These are phyloP conservation scores for Bungarus multicinctus DNA, from an alignment of 2,113 vertebrate genomes.

Conservation along the genomic window DNA sequence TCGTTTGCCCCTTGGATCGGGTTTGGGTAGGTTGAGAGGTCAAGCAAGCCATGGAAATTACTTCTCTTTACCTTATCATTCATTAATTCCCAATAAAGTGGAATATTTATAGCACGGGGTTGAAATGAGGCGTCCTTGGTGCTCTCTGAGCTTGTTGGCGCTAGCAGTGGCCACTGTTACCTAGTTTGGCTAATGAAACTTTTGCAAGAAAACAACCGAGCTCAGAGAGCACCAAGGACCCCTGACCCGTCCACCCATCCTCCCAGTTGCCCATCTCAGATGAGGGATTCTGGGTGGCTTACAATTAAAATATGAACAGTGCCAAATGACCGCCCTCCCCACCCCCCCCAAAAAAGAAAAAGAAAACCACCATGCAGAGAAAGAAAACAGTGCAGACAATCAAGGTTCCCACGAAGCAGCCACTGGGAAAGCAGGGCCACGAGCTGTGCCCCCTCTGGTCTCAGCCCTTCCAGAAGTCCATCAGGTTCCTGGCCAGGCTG, in stretches of 20 bases:
- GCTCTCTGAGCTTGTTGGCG: neutral
- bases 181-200: neutral
- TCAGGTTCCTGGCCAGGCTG: neutral
- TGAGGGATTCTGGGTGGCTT: neutral
- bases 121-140: neutral
- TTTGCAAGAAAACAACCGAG: neutral
- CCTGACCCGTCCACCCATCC: neutral
- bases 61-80: neutral
- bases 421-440: neutral
- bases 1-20: slow-evolving; percentile 87
- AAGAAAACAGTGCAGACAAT: neutral
- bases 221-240: neutral
- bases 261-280: neutral
- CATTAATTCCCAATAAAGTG: neutral
- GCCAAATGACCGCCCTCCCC: neutral
- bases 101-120: neutral
- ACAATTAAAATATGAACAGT: neutral
- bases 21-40: slow-evolving; percentile 76
- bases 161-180: neutral
- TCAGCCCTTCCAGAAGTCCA: neutral
- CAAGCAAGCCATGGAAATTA: neutral
- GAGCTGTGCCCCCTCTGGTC: neutral
- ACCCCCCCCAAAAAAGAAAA: too few species aligned
- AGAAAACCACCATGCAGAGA: neutral
- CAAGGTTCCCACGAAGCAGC: too few species aligned